Percentiles rank a stretch among this genome's conserved stretches.
phyloP scores from a whole-genome alignment of 2,113 vertebrate species.

The Pantherophis guttatus region DNA sequence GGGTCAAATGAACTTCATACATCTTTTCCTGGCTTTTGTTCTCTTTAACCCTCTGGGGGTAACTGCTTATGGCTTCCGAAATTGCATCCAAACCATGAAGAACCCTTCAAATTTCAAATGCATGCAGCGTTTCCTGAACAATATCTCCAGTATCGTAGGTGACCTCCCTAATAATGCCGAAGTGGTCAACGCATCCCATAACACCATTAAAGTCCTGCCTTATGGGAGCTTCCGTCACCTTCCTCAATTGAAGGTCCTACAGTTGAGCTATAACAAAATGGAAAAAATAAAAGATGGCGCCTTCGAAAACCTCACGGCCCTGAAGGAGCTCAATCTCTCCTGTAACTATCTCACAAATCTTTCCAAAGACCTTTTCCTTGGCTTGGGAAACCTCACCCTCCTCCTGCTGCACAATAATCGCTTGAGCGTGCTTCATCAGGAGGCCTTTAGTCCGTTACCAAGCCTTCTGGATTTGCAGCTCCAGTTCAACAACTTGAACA shows the following conservation, averaged over 20 bases:
- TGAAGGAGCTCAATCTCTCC: conserved; percentile 70
- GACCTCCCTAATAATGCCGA: conserved; percentile 63
- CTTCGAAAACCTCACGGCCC: conserved; percentile 63
- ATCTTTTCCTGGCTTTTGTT: background rate
- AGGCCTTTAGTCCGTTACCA: conserved; percentile 24
- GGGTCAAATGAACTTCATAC: background rate
- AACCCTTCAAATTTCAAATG: conserved; percentile 61
- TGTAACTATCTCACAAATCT: conserved; percentile 59
- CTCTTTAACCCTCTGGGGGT: conserved; percentile 37
- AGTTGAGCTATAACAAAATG: conserved; percentile 65
- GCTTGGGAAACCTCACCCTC: conserved; percentile 50
- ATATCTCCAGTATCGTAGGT: conserved; percentile 34
- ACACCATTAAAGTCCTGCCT: conserved; percentile 37
- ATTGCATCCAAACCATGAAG: conserved; percentile 67
- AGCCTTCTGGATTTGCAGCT: conserved; percentile 26
- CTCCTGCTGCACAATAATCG: conserved; percentile 55
- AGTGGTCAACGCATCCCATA: conserved; percentile 55
- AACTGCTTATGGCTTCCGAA: conserved; percentile 70
- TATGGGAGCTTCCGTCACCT: conserved; percentile 35
- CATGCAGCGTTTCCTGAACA: conserved; percentile 34
- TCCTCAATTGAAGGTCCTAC: conserved; percentile 22
- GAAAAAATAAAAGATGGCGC: conserved; percentile 46
- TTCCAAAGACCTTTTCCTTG: conserved; percentile 6
- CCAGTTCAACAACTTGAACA: conserved; percentile 15
- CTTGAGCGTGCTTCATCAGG: background rate